These are phyloP conservation scores for Nannoperca obscura DNA, from an alignment of 2,797 vertebrate species.

Conservation along the genomic window DNA sequence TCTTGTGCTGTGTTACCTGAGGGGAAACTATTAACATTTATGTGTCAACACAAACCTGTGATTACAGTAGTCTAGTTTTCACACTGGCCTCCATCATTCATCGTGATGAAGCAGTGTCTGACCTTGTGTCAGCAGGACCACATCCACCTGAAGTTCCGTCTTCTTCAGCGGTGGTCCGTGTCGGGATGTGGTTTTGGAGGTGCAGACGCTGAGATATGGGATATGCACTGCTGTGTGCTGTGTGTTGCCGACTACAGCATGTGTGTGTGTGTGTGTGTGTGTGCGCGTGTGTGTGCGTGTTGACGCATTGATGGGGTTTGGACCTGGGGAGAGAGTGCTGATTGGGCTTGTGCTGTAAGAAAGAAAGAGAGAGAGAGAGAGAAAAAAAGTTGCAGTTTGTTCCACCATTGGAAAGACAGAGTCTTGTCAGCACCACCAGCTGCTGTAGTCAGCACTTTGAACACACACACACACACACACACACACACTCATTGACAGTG, in stretches of 20 bases:
- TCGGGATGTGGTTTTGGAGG: slow-evolving; percentile 69
- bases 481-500: slow-evolving; percentile 33
- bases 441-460: slow-evolving; percentile 78
- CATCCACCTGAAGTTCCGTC: slow-evolving; percentile 50
- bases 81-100: not conserved
- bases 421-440: slow-evolving; percentile 78
- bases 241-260: slow-evolving; percentile 49
- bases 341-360: slow-evolving; percentile 62
- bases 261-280: slow-evolving; percentile 35
- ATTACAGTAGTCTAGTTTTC: slow-evolving; percentile 9
- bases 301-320: slow-evolving; percentile 55
- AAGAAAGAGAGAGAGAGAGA: slow-evolving; percentile 48
- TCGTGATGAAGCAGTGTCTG: slow-evolving; percentile 45
- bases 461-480: slow-evolving; percentile 32
- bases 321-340: slow-evolving; percentile 68
- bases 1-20: not conserved
- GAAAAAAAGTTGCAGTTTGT: slow-evolving; percentile 67
- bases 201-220: slow-evolving; percentile 73
- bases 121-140: slow-evolving; percentile 45
- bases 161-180: slow-evolving; percentile 54
- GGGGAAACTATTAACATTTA: slow-evolving; percentile 17
- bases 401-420: slow-evolving; percentile 75
- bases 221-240: slow-evolving; percentile 54
- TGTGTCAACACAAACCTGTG: slow-evolving; percentile 25
- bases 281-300: slow-evolving; percentile 35